A percentile compares a stretch with the other conserved stretches of the same genome.
phyloP scores from a whole-genome alignment of 2,797 vertebrate species.

The Ficedula albicollis region DNA sequence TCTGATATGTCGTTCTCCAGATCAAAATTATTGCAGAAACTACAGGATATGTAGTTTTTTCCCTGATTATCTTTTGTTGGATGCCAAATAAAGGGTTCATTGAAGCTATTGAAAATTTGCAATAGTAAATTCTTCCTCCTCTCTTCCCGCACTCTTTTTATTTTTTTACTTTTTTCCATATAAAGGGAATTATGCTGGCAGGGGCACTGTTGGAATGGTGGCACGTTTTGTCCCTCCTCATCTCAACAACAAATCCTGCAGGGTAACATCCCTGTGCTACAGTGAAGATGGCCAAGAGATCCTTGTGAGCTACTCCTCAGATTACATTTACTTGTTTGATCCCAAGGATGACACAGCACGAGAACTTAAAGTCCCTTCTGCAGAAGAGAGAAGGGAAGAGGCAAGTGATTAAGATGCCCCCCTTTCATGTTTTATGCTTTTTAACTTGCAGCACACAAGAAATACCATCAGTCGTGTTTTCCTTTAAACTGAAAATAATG shows the following conservation, averaged over 20 bases:
- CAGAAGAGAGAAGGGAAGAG: constrained; percentile 92
- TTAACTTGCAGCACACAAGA: not conserved
- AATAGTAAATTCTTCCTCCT: not conserved
- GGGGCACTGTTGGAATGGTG: constrained; percentile 94
- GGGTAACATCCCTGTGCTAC: constrained; percentile 96
- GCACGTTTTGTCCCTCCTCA: constrained; percentile 95
- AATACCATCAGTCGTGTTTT: not conserved
- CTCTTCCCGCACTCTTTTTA: rapidly evolving
- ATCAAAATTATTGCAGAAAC: not conserved
- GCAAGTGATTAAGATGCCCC: constrained; percentile 69
- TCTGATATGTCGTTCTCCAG: not conserved
- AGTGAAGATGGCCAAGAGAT: constrained; percentile 96
- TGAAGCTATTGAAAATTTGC: not conserved
- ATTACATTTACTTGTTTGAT: constrained; percentile 97
- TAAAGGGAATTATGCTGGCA: constrained; percentile 92
- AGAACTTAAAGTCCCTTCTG: constrained; percentile 95
- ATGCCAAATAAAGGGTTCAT: not conserved
- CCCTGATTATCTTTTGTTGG: not conserved
- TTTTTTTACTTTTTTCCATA: not conserved
- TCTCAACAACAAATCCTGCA: constrained; percentile 94
- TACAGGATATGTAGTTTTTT: not conserved
- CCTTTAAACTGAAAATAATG: not conserved
- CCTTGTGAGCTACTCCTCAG: constrained; percentile 98
- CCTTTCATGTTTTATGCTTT: not conserved
- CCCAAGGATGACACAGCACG: constrained; percentile 95